Evolutionary conservation across 2,797 vertebrate species (phyloP).

Genomic region (Sebastes baramenuke): DNA sequence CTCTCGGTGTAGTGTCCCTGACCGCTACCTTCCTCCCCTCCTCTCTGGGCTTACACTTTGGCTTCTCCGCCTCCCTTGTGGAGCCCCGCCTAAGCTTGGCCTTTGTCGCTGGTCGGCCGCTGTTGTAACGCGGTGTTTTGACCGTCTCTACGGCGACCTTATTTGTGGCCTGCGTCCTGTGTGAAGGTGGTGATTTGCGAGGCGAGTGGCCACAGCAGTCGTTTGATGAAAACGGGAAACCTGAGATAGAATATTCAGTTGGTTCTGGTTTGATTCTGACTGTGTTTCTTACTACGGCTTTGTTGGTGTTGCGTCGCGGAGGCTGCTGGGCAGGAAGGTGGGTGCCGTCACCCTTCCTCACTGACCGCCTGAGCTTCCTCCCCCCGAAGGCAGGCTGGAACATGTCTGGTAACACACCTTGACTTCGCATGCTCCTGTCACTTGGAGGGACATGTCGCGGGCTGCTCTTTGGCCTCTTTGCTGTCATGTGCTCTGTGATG

Average conservation of each 20-base stretch:
- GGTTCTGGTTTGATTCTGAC: slow-evolving; percentile 79
- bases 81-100: slow-evolving; percentile 47
- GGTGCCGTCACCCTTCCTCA: slow-evolving; percentile 47
- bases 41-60: slow-evolving; percentile 36
- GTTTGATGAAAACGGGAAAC: slow-evolving; percentile 37
- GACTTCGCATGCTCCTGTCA: slow-evolving; percentile 80
- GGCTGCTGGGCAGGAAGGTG: slow-evolving; percentile 38
- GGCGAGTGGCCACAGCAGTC: not conserved
- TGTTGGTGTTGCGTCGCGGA: slow-evolving; percentile 21
- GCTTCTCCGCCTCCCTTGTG: slow-evolving; percentile 28
- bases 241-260: slow-evolving; percentile 70
- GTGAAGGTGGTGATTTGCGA: slow-evolving; percentile 17
- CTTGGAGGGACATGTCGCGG: slow-evolving; percentile 56
- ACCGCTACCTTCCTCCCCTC: slow-evolving; percentile 42
- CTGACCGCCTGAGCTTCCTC: slow-evolving; percentile 68
- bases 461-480: slow-evolving; percentile 53
- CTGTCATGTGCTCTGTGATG: slow-evolving; percentile 16
- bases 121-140: slow-evolving; percentile 68
- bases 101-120: slow-evolving; percentile 58
- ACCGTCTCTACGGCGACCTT: slow-evolving; percentile 32
- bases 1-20: not conserved
- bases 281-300: slow-evolving; percentile 43
- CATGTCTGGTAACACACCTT: slow-evolving; percentile 64
- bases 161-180: slow-evolving; percentile 25
- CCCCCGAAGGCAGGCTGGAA: slow-evolving; percentile 57